Evolutionary conservation across 92 coral and sea anemone species (phyloP), one percentile per base, ranked within the genome.

Genomic region (Epizoanthus rinbou): DNA sequence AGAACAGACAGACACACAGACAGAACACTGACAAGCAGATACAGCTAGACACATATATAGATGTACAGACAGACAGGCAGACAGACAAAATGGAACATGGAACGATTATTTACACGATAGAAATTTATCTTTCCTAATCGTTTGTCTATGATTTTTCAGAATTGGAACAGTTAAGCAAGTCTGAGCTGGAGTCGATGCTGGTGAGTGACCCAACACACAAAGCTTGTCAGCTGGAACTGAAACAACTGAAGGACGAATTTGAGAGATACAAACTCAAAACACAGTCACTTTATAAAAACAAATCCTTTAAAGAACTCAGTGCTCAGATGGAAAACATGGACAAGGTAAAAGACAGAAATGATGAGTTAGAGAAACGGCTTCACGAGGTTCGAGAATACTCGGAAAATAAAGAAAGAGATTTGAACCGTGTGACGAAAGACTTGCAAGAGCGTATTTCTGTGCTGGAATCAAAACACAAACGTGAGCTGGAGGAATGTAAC

Each of bases 231-330:
- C 90, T 92, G 75, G 97, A 97, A 74, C 88, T 97, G 41, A 90
- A 89, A 22, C 99, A 97, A 71, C 89, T 97, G 1, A 97, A 97
- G 86, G 99, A 97, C 54, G 99, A 97, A 76, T 97, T 97, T 80
- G 99, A 97, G 73, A 73, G 98, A 5, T 97, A 97, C 88, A 97
- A 97, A 78, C 62, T 92, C 47, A 92, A 94, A 66, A 90, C 94
- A 13, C 98, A 93, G 63, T 84, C 89, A 3, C 82, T 94, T 16
- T 93, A 91, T 87, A 91, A 90, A 64, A 91, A 91, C 86, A 94
- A 89, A 17, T 86, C 92, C 1, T 91, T 79, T 60, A 94, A 90
- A 25, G 99, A 97, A 69, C 93, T 93, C 57, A 89, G 93, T 19
- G 65, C 87, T 22, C 98, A 93, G 69, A 76, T 93, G 56, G 98